Percentiles rank a stretch among this genome's conserved stretches.
These are phyloP conservation scores for Limnephilus rhombicus DNA, from an alignment of 2,888 invertebrate genomes.

Conservation along the genomic window DNA sequence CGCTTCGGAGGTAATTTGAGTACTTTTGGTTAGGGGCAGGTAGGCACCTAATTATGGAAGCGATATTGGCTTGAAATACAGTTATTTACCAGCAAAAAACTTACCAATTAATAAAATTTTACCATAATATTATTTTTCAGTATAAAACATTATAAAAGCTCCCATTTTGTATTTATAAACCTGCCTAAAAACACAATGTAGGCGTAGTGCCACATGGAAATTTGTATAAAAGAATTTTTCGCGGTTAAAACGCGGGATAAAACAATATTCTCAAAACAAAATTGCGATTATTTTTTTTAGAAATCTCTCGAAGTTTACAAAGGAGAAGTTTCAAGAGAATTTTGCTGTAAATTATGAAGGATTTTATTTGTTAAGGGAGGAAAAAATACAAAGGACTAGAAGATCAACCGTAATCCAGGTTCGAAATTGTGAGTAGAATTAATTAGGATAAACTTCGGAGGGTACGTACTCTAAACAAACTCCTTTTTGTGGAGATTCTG, in stretches of 20 bases:
- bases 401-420: slow-evolving; percentile 20
- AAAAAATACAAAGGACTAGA: background rate
- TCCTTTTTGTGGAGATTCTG: slow-evolving; percentile 32
- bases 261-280: background rate
- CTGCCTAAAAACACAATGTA: background rate
- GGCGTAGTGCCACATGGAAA: background rate
- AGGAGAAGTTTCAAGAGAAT: background rate
- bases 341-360: background rate
- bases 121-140: background rate
- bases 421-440: slow-evolving; percentile 34
- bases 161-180: background rate
- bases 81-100: background rate
- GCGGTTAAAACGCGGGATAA: background rate
- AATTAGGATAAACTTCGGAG: slow-evolving; percentile 20
- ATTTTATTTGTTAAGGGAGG: background rate
- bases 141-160: background rate
- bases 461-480: background rate
- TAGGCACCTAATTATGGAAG: background rate
- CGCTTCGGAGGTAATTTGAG: background rate
- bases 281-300: background rate
- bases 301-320: background rate
- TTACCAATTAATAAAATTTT: background rate
- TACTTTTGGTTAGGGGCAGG: background rate
- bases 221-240: background rate
- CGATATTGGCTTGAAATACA: background rate